A percentile compares a stretch with the other conserved stretches of the same genome.
Evolutionary conservation across 2,888 invertebrate genomes (phyloP).

Genomic region (Phasia obesa): DNA sequence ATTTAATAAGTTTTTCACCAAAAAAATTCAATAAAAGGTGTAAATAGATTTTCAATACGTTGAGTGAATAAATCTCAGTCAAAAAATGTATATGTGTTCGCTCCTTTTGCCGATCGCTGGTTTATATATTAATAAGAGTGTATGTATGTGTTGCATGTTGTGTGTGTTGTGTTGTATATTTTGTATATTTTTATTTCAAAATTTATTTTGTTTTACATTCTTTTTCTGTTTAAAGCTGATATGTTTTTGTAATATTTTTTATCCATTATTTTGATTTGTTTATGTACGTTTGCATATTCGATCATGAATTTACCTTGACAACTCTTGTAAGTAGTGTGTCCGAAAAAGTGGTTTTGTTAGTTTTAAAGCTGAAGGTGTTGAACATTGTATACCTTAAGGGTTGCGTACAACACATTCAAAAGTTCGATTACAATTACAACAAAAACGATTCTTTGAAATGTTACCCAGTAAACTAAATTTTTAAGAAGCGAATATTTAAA

Average conservation of each 20-base stretch:
- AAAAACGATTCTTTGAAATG: background rate
- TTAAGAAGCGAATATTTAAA: background rate
- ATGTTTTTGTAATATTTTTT: slow-evolving; percentile 15
- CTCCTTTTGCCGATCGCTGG: no score
- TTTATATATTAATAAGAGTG: no score
- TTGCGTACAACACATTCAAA: slow-evolving; percentile 35
- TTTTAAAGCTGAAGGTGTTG: slow-evolving; percentile 56
- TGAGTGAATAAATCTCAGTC: no score
- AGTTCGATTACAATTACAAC: slow-evolving; percentile 50
- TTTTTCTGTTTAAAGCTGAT: slow-evolving; percentile 32
- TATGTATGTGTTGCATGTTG: no score
- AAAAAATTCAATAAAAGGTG: no score
- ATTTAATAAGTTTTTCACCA: no score
- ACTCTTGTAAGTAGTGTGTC: slow-evolving; percentile 25
- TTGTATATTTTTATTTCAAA: background rate
- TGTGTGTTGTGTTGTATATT: no score
- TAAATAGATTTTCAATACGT: no score
- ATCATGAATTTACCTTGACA: slow-evolving; percentile 40
- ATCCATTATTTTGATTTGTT: background rate
- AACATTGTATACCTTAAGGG: slow-evolving; percentile 51
- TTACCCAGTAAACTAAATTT: slow-evolving; percentile 21
- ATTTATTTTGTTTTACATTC: background rate
- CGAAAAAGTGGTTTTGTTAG: slow-evolving; percentile 45
- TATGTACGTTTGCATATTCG: background rate
- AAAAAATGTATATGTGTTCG: no score